phyloP scores from a whole-genome alignment of 1,140 invertebrate species.

The Limonius californicus region DNA sequence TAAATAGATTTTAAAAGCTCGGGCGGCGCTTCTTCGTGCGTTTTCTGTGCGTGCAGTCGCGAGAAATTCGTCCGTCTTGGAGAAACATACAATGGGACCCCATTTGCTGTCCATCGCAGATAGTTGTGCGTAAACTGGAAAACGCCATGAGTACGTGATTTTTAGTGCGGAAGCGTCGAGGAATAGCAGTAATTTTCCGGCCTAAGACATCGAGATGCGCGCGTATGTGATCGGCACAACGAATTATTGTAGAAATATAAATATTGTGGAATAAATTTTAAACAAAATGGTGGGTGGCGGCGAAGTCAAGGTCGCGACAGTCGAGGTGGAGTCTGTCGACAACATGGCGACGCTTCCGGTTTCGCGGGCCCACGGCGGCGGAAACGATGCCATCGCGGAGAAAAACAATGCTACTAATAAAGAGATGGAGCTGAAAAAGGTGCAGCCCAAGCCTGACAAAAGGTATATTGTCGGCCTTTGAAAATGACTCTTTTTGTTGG shows the following conservation, averaged over 20 bases:
- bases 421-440: constrained; percentile 81
- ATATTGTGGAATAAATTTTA: background rate
- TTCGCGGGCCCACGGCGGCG: constrained; percentile 40
- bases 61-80: too few relatives aligned
- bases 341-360: constrained; percentile 83
- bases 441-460: constrained; percentile 74
- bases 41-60: too few relatives aligned
- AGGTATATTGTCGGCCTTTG: constrained; percentile 51
- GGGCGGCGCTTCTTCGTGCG: background rate
- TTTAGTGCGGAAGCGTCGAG: background rate
- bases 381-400: constrained; percentile 61
- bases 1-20: constrained; percentile 3
- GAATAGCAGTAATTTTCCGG: constrained; percentile 6
- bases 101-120: too few relatives aligned
- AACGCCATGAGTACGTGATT: background rate
- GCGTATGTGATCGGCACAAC: background rate
- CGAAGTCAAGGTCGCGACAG: constrained; percentile 81
- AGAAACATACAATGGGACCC: too few relatives aligned
- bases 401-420: constrained; percentile 78
- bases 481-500: background rate
- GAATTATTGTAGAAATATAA: background rate
- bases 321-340: constrained; percentile 75
- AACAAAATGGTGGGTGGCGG: constrained; percentile 62
- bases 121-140: background rate
- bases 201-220: constrained; percentile 14